Base-by-base conservation (phyloP, 2,113 vertebrate genomes). In the Alligator mississippiensis region DNA sequence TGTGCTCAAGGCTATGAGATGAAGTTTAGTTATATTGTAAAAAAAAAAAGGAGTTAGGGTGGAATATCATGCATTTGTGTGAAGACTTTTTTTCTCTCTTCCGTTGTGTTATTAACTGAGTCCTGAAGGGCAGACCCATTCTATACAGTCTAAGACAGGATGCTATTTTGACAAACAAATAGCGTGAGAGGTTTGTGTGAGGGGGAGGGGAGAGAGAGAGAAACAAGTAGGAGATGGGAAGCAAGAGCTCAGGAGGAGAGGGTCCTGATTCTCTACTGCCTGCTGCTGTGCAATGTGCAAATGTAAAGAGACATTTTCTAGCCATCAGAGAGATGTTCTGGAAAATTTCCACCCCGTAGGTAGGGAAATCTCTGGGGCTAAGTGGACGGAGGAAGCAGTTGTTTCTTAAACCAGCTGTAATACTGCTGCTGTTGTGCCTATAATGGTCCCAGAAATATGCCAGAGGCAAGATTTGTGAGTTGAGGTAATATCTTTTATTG, bases 1-100 rank as follows among this genome's bases (percentile, higher is more conserved):
- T 72, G 34, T 72, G 17, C 68, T 34, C 30, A 38, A 22, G 30
- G 19, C 16, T 34, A 72, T 38, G 11, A 38, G 19, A 34, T 30
- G 19, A 72, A 72, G 18, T 72, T 38, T 72, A 10, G 38, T 22
- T 12, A 72, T 38, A 30, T 22, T 72, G 19, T 81, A 21, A 9
- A n/a, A 60, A 2, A 63, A 54, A 80, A 17, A 61, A 6, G 10
- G 38, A 0, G 7, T 3, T 1, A 55, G 61, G 9, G 4, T 57
- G 64, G 55, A 80, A 64, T 60, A 9, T 62, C 68, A 15, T 63
- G 15, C 3, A 60, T 16, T 7, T 16, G 28, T n/a, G 1, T 38
- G 27, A 38, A 72, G 19, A 34, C 3, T 11, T 34, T 72, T 47
- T 47, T 47, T 47, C 47, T 72, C 30, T 21, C 19, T 72, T 72